Evolutionary conservation across 2,113 vertebrate species (phyloP), one percentile per base, ranked within the genome.

Genomic region (Chiloscyllium plagiosum): DNA sequence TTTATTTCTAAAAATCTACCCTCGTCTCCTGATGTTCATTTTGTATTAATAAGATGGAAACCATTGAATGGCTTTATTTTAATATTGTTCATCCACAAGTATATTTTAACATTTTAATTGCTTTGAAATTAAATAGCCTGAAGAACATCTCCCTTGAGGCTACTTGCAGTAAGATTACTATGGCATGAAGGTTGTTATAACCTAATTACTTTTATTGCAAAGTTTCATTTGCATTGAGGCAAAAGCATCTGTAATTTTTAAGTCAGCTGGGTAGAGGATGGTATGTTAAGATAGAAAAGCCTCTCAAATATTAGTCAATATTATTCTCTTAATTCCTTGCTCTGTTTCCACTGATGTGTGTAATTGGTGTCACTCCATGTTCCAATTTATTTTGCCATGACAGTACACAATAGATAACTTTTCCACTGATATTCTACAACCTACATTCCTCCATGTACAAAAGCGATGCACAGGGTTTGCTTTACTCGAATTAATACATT

Each of bases 91-190:
- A 80, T 83, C 15, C n/a, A 42, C 78, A 1, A 83, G 15, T 83
- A 17, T 37, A n/a, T 83, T 20, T 83, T 42, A 83, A 83, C 78
- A 83, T 42, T 80, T 83, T 83, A 12, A 83, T 83, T 83, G 78
- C 78, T 37, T 83, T 83, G n/a, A 83, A 83, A 83, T 83, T 83
- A 83, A 83, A 37, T 19, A 83, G 78, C n/a, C 78, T 83, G 78
- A 37, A 42, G 78, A 42, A 83, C 78, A 83, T 83, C 78, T 42
- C 78, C 78, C n/a, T 42, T 19, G 78, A 42, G 78, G n/a, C n/a
- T 83, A 42, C 78, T 83, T 37, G n/a, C 78, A 42, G 15, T 83
- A 19, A 37, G 33, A 42, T 83, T 20, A 5, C 78, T 83, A 15
- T 37, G 37, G 78, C n/a, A 19, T 42, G 78, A 83, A 83, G 78